phyloP scores from a whole-genome alignment of 1,140 invertebrate species.

The Dreissena rostriformis region DNA sequence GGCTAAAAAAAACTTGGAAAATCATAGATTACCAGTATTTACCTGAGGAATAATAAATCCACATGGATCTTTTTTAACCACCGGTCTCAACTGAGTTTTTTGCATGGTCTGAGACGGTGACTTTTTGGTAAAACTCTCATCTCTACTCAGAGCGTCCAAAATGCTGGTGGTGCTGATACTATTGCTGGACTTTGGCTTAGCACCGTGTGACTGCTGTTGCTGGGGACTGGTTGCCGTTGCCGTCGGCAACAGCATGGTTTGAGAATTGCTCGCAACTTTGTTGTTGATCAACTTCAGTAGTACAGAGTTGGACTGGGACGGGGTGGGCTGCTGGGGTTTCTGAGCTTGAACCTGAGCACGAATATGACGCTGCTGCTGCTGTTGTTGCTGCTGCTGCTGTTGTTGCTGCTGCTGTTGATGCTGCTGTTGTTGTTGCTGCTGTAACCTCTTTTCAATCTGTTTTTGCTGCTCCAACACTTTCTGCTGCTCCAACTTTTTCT shows the following conservation, averaged over 20 bases:
- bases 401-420: constrained; percentile 28
- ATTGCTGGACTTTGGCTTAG: constrained; percentile 11
- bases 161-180: constrained; percentile 22
- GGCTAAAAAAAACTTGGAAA: no score
- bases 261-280: background rate
- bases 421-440: constrained; percentile 39
- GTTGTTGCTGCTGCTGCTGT: constrained; percentile 20
- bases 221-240: background rate
- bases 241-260: background rate
- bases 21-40: background rate
- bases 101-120: background rate
- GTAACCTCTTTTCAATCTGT: constrained; percentile 25
- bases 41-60: constrained; percentile 53
- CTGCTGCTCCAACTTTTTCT: constrained; percentile 32
- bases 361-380: constrained; percentile 15
- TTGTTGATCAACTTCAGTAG: constrained; percentile 54
- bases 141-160: constrained; percentile 25
- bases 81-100: background rate
- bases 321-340: constrained; percentile 14
- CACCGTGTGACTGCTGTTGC: no score
- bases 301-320: constrained; percentile 38
- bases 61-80: constrained; percentile 39
- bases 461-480: constrained; percentile 34
- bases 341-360: constrained; percentile 2
- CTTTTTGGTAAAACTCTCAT: constrained; percentile 43